phyloP scores from a whole-genome alignment of 2,888 invertebrate genomes.

The Drosophila tanythrix region DNA sequence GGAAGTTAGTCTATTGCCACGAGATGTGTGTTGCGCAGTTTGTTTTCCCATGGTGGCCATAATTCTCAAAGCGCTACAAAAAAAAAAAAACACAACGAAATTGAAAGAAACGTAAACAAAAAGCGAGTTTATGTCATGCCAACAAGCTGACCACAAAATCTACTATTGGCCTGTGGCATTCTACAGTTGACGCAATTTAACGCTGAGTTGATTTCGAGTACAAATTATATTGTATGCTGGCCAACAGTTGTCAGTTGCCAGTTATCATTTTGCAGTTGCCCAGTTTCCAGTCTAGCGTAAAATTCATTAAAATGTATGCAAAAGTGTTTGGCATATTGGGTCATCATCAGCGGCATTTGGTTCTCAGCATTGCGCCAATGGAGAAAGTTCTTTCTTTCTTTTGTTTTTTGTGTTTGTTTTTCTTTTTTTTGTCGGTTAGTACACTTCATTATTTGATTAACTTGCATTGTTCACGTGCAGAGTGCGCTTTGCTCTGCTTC shows the following conservation, averaged over 20 bases:
- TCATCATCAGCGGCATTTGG: constrained; percentile 49
- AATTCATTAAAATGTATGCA: constrained; percentile 79
- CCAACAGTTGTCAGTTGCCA: constrained; percentile 23
- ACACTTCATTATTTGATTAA: constrained; percentile 78
- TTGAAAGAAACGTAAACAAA: constrained; percentile 18
- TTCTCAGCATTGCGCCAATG: constrained; percentile 36
- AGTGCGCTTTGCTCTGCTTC: constrained; percentile 37
- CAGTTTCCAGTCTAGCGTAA: constrained; percentile 57
- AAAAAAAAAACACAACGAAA: neutral
- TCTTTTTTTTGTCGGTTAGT: constrained; percentile 54
- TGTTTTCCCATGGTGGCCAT: constrained; percentile 31
- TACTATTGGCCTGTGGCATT: constrained; percentile 26
- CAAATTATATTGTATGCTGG: constrained; percentile 66
- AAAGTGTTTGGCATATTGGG: constrained; percentile 73
- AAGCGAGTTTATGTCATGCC: constrained; percentile 51
- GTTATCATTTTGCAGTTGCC: constrained; percentile 13
- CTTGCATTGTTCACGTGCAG: constrained; percentile 73
- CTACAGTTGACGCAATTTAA: constrained; percentile 72
- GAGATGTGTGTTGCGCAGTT: constrained; percentile 38
- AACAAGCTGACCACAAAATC: constrained; percentile 39
- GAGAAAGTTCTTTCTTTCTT: constrained; percentile 78
- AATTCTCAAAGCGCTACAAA: constrained; percentile 26
- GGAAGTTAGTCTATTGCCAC: constrained; percentile 34
- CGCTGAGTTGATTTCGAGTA: constrained; percentile 63
- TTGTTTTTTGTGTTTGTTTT: constrained; percentile 38